Evolutionary conservation across 2,888 invertebrate species (phyloP).

Genomic region (Philopedon plagiatum): DNA sequence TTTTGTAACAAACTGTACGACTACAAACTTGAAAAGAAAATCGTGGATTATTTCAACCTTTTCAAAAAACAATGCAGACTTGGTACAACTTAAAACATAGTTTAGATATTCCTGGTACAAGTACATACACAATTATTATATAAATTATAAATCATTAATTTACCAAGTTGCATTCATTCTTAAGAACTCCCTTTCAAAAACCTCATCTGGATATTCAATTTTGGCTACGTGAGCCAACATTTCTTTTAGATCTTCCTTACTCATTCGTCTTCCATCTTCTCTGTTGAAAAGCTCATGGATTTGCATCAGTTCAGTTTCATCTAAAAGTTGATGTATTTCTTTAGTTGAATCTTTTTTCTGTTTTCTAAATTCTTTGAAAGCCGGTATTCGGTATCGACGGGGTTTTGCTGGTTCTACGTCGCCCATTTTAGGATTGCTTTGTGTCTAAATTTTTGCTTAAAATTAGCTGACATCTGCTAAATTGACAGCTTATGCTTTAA

Average conservation of each 20-base stretch:
- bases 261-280: slow-evolving; percentile 68
- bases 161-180: slow-evolving; percentile 70
- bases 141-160: neutral
- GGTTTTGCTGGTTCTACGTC: neutral
- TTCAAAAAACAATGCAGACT: too few relatives aligned
- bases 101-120: too few relatives aligned
- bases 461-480: neutral
- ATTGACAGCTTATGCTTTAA: neutral
- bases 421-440: neutral
- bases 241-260: slow-evolving; percentile 68
- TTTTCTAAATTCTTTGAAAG: slow-evolving; percentile 29
- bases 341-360: slow-evolving; percentile 50
- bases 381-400: slow-evolving; percentile 28
- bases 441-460: neutral
- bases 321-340: slow-evolving; percentile 69
- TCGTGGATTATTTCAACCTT: too few relatives aligned
- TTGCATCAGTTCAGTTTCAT: slow-evolving; percentile 69
- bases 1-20: too few relatives aligned
- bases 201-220: slow-evolving; percentile 73
- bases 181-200: slow-evolving; percentile 75
- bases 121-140: too few relatives aligned
- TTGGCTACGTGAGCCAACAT: slow-evolving; percentile 68
- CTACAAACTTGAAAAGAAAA: too few relatives aligned
- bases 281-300: slow-evolving; percentile 70
- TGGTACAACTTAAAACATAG: too few relatives aligned